phyloP scores from a whole-genome alignment of 2,113 vertebrate genomes.

The Cheirogaleus medius region DNA sequence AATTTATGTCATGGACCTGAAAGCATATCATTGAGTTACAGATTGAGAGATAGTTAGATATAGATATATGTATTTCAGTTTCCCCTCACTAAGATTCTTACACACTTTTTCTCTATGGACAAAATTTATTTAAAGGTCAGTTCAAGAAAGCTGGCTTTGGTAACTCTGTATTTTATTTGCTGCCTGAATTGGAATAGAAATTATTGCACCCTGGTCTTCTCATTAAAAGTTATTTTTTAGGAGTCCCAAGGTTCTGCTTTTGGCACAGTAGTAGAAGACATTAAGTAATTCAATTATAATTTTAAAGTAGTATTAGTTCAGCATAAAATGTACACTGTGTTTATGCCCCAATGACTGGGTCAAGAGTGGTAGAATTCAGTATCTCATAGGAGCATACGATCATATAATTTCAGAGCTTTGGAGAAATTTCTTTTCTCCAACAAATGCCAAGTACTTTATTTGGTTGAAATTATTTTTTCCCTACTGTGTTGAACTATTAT shows the following conservation, averaged over 20 bases:
- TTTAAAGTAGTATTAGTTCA: constrained; percentile 46
- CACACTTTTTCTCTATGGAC: constrained; percentile 14
- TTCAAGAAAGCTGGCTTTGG: constrained; percentile 33
- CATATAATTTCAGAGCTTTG: constrained; percentile 8
- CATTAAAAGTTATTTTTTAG: constrained; percentile 22
- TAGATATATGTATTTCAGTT: background rate
- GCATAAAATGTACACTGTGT: constrained; percentile 10
- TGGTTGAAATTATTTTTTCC: background rate
- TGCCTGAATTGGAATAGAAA: constrained; percentile 53
- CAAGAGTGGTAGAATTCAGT: constrained; percentile 6
- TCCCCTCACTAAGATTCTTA: constrained; percentile 24
- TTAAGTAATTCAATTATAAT: constrained; percentile 59
- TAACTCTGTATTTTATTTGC: background rate
- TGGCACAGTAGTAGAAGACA: constrained; percentile 32
- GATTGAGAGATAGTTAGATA: background rate
- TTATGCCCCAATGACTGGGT: constrained; percentile 12
- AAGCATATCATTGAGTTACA: background rate
- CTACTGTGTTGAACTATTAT: background rate
- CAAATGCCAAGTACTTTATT: constrained; percentile 45
- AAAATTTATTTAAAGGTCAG: constrained; percentile 60
- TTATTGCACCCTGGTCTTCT: constrained; percentile 27
- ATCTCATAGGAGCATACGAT: background rate
- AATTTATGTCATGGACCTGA: background rate
- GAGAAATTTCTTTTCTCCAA: background rate
- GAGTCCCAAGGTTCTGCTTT: constrained; percentile 50